Conservation (phyloP, 2,888 invertebrate genomes). For the Hypsopygia costalis region DNA sequence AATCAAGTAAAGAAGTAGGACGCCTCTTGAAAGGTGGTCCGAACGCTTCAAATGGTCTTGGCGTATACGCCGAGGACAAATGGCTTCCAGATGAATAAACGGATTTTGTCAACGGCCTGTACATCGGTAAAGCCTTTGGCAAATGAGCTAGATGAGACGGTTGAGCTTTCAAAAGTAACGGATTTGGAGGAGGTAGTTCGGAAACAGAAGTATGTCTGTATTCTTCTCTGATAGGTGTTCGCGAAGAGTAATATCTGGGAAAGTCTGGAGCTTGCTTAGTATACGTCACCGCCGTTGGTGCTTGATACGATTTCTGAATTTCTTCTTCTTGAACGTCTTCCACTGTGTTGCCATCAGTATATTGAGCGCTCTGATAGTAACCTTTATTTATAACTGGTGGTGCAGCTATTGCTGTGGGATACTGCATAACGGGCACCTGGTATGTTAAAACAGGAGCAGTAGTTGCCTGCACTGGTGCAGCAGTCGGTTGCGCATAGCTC, state of each 20-base stretch:
- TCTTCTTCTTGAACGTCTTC: conserved; percentile 48
- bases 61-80: conserved; percentile 36
- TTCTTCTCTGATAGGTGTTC: conserved; percentile 49
- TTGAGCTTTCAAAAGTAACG: conserved; percentile 48
- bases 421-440: conserved; percentile 53
- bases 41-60: conserved; percentile 43
- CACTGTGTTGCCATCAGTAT: conserved; percentile 45
- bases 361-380: conserved; percentile 46
- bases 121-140: conserved; percentile 61
- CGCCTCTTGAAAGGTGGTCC: conserved; percentile 46
- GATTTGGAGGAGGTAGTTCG: conserved; percentile 59
- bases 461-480: conserved; percentile 38
- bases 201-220: conserved; percentile 40
- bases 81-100: conserved; percentile 46
- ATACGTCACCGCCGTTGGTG: conserved; percentile 46
- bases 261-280: conserved; percentile 36
- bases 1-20: conserved; percentile 78
- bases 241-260: conserved; percentile 56
- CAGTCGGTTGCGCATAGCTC: conserved; percentile 50
- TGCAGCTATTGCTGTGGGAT: conserved; percentile 40
- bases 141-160: conserved; percentile 58
- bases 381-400: conserved; percentile 42
- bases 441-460: conserved; percentile 49
- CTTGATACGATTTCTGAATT: conserved; percentile 34
- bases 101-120: conserved; percentile 55